Evolutionary conservation across 2,888 invertebrate genomes (phyloP).

Genomic region (Bombylius discolor): DNA sequence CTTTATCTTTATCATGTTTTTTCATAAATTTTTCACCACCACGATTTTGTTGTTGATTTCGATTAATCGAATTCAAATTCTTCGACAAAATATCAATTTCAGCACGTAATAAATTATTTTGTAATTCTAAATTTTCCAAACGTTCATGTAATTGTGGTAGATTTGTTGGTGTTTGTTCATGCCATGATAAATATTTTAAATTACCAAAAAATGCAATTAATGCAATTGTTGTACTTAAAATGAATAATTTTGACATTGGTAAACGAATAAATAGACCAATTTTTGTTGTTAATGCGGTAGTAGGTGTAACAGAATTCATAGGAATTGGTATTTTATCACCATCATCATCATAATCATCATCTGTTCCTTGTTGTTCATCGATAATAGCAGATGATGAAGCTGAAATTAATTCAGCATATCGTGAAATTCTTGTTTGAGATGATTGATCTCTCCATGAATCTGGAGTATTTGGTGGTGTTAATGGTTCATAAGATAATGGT

Average conservation of each 20-base stretch:
- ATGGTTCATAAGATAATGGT: not conserved
- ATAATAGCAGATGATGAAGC: not conserved
- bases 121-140: slow-evolving; percentile 25
- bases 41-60: slow-evolving; percentile 2
- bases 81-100: slow-evolving; percentile 31
- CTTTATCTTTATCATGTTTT: not conserved
- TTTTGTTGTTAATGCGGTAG: slow-evolving; percentile 4
- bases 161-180: slow-evolving; percentile 12
- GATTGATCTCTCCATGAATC: not conserved
- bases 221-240: slow-evolving; percentile 22
- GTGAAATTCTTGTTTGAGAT: not conserved
- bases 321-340: not conserved
- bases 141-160: slow-evolving; percentile 14
- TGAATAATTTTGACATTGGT: slow-evolving; percentile 24
- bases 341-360: not conserved
- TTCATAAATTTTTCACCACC: not conserved
- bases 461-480: slow-evolving; percentile 6
- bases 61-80: slow-evolving; percentile 20
- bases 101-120: slow-evolving; percentile 31
- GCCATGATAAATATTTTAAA: slow-evolving; percentile 24
- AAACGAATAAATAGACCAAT: slow-evolving; percentile 14
- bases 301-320: not conserved
- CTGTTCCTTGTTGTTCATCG: not conserved
- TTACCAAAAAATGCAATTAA: slow-evolving; percentile 25
- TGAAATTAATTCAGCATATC: not conserved